Percentiles rank a stretch among this genome's conserved stretches.
These are phyloP conservation scores for Formicarius rufipectus DNA, from an alignment of 2,113 vertebrate species.

Conservation along the genomic window DNA sequence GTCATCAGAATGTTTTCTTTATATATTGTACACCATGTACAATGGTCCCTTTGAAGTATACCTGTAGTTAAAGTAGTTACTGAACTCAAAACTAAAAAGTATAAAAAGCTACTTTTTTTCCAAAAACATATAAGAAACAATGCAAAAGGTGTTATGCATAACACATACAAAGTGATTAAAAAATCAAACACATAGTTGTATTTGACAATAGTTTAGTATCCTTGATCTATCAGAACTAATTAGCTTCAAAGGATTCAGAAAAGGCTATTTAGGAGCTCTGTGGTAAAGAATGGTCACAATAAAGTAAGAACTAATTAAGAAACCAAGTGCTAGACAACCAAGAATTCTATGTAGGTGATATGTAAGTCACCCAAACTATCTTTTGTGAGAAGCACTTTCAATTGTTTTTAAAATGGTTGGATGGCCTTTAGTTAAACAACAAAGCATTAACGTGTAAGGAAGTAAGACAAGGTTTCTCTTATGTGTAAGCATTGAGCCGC, in stretches of 20 bases:
- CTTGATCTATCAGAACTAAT: slow-evolving; percentile 70
- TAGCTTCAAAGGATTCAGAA: slow-evolving; percentile 64
- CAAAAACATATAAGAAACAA: slow-evolving; percentile 84
- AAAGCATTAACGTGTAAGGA: slow-evolving; percentile 72
- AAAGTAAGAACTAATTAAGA: slow-evolving; percentile 73
- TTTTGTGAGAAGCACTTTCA: slow-evolving; percentile 81
- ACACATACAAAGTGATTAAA: slow-evolving; percentile 78
- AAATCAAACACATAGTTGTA: slow-evolving; percentile 75
- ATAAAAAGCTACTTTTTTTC: slow-evolving; percentile 83
- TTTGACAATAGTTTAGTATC: slow-evolving; percentile 72
- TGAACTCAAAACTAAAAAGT: slow-evolving; percentile 82
- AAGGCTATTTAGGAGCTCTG: slow-evolving; percentile 76
- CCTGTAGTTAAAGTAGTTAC: slow-evolving; percentile 86
- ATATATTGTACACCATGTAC: slow-evolving; percentile 73
- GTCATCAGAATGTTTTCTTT: slow-evolving; percentile 55
- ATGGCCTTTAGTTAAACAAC: slow-evolving; percentile 79
- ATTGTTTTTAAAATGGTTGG: slow-evolving; percentile 73
- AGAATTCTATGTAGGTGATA: slow-evolving; percentile 65
- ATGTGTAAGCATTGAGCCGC: slow-evolving; percentile 99
- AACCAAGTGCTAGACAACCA: slow-evolving; percentile 76
- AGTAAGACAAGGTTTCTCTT: slow-evolving; percentile 66
- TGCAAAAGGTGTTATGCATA: slow-evolving; percentile 78
- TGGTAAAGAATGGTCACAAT: slow-evolving; percentile 72
- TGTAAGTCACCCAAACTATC: slow-evolving; percentile 71
- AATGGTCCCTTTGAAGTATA: slow-evolving; percentile 83